Evolutionary conservation across 2,888 invertebrate genomes (phyloP), one percentile per base, ranked within the genome.

Genomic region (Drosophila acutilabella): DNA sequence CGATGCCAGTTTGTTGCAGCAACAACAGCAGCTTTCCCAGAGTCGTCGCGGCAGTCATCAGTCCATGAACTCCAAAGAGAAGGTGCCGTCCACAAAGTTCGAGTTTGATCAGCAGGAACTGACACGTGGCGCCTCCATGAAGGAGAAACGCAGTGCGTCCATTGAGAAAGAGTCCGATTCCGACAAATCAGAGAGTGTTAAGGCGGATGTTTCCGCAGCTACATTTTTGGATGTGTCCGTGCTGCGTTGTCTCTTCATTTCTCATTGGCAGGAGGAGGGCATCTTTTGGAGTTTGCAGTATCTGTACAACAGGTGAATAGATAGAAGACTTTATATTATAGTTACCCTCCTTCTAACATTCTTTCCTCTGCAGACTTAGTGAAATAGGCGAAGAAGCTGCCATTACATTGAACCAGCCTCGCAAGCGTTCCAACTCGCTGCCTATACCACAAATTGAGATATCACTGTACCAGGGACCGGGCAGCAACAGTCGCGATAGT

Each of bases 241-340:
- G 0, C 93, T 99, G 59, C 94, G 99, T 56, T 99, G 99, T 91
- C 94, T 99, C 13, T 98, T 99, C 91, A 96, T 98, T 69, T 95
- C 97, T 0, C 98, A 98, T 90, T 99, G 99, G 99, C 96, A 97
- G 90, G 99, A 99, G 91, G 99, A 99, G 91, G 99, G 99, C 0
- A 96, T 99, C 11, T 97, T 97, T 92, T 99, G 99, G 99, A 98
- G 98, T 13, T 93, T 99, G 33, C 97, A 97, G 91, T 99, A 96
- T 92, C 93, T 98, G 73, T 97, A 97, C 87, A 97, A 97, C 90
- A 95, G 98, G 97, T 97, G 88, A 47, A 13, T 75, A 58, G 6
- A 14, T 1, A 4, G 4, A 36, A 4, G 13, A 36, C 1, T 30
- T 20, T 20, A 20, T 20, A 3, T 20, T 18, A 18, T 18, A 18